These are phyloP conservation scores for Microplitis mediator DNA, from an alignment of 1,140 invertebrate genomes.

Conservation along the genomic window DNA sequence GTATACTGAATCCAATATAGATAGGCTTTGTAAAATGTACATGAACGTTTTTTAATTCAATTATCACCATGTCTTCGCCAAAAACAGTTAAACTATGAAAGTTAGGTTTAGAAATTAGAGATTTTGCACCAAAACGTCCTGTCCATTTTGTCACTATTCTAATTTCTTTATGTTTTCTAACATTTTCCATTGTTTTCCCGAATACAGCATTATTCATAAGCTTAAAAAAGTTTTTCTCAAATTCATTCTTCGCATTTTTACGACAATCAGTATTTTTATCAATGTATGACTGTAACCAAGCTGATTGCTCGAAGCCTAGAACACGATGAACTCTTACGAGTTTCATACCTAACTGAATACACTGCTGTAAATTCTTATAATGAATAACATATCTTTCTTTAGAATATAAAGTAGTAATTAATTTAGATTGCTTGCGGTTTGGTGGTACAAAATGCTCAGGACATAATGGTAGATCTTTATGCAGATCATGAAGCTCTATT, in stretches of 20 bases:
- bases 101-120: constrained; percentile 51
- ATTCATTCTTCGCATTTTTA: constrained; percentile 48
- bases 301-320: constrained; percentile 61
- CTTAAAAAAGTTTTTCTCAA: constrained; percentile 64
- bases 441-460: constrained; percentile 40
- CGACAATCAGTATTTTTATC: constrained; percentile 43
- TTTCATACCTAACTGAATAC: constrained; percentile 55
- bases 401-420: constrained; percentile 48
- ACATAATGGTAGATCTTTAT: neutral
- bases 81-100: constrained; percentile 50
- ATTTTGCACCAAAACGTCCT: constrained; percentile 42
- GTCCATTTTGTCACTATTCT: constrained; percentile 50
- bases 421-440: constrained; percentile 43
- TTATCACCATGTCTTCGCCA: constrained; percentile 51
- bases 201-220: constrained; percentile 61
- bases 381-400: constrained; percentile 63
- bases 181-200: constrained; percentile 63
- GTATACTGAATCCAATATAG: neutral
- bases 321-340: constrained; percentile 61
- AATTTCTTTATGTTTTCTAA: constrained; percentile 55
- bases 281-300: constrained; percentile 61
- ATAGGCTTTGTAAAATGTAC: neutral
- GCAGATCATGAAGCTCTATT: neutral
- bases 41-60: neutral
- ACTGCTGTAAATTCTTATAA: constrained; percentile 61